A percentile compares a stretch with the other conserved stretches of the same genome.
Evolutionary conservation across 2,797 vertebrate species (phyloP).

Genomic region (Pogonophryne albipinna): DNA sequence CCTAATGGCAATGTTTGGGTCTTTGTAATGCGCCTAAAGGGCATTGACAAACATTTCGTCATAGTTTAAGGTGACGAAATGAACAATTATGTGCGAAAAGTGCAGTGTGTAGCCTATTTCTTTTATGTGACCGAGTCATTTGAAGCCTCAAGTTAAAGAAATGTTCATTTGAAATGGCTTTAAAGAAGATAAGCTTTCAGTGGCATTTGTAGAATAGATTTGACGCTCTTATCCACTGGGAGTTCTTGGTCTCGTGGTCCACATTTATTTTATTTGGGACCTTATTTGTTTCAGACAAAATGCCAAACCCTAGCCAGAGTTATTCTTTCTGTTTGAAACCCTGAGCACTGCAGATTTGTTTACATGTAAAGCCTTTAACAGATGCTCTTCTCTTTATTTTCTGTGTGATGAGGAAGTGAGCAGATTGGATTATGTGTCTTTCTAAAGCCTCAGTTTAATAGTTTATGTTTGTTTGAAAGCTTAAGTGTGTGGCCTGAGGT

Average conservation of each 20-base stretch:
- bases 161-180: background rate
- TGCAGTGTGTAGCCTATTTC: slow-evolving; percentile 35
- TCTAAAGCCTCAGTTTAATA: slow-evolving; percentile 53
- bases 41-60: too few relatives aligned
- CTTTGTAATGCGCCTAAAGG: too few relatives aligned
- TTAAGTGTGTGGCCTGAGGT: slow-evolving; percentile 50
- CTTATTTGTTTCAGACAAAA: slow-evolving; percentile 42
- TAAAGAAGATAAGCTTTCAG: slow-evolving; percentile 7
- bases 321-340: slow-evolving; percentile 4
- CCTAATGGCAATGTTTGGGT: too few relatives aligned
- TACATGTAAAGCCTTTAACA: slow-evolving; percentile 36
- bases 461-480: slow-evolving; percentile 68
- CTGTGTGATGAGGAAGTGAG: slow-evolving; percentile 31
- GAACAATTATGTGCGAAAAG: background rate
- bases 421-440: slow-evolving; percentile 64
- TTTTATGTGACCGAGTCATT: slow-evolving; percentile 44
- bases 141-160: slow-evolving; percentile 2
- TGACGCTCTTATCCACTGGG: slow-evolving; percentile 45
- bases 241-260: slow-evolving; percentile 23
- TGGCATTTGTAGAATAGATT: slow-evolving; percentile 42
- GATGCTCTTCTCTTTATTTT: slow-evolving; percentile 42
- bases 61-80: too few relatives aligned
- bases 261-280: slow-evolving; percentile 48
- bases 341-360: slow-evolving; percentile 18
- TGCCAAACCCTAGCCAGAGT: background rate